Evolutionary conservation across 64 coral and sea anemone genomes (phyloP), one percentile per base, ranked within the genome.

Genomic region (Montipora foliosa): DNA sequence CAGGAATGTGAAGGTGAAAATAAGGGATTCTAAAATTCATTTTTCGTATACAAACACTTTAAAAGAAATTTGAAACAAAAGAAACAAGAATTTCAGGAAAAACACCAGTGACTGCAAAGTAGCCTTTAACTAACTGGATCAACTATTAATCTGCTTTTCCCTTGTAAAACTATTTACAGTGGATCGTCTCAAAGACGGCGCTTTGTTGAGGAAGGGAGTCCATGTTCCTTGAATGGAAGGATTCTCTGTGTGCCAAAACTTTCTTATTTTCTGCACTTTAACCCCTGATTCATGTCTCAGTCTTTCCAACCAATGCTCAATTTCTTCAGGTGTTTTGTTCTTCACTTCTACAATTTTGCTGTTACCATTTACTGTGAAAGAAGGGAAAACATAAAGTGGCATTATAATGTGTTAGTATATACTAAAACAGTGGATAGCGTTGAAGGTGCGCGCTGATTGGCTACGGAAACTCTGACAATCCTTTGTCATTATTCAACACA

Each of bases 161-260:
- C 0, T 46, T 19, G 44, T 44, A 6, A 14, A 14, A 10, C 11
- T 11, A 77, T 77, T 14, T 47, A 47, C 75, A 45, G 44, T 47
- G 6, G 76, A 78, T 19, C 47, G 16, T 71, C 82, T 69, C 8
- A 86, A 64, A 46, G 92, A 96, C 6, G 95, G 87, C 0, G 95
- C 84, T 89, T 96, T 96, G 61, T 99, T 94, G 49, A 96, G 51
- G 73, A 99, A 99, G 67, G 97, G 97, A 24, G 92, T 94, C 97
- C 97, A 99, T 37, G 97, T 99, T 51, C 97, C 97, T 50, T 99
- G 97, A 75, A 96, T 94, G 5, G 97, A 96, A 17, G 97, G 97
- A 76, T 99, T 94, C 24, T 96, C 92, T 77, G 97, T 99, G 37
- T 94, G 92, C 97, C 97, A 99, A 37, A 73, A 82, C 70, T 96